A percentile compares a stretch with the other conserved stretches of the same genome.
Evolutionary conservation across 2,888 invertebrate species (phyloP).

Genomic region (Agelastica alni): DNA sequence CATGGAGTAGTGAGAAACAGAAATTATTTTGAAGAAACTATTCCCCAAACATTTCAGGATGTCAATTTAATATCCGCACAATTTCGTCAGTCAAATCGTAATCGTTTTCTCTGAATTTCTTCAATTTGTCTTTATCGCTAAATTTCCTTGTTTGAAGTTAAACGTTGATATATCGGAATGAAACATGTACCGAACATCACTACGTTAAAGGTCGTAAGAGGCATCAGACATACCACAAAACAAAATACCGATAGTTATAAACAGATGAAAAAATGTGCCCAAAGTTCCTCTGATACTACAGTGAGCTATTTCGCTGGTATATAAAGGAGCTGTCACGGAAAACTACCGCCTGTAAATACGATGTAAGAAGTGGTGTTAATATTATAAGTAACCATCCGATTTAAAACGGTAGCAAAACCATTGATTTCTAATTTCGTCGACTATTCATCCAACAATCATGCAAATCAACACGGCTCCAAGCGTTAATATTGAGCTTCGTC

Average conservation of each 20-base stretch:
- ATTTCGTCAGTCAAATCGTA: conserved; percentile 67
- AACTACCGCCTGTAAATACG: too few relatives aligned
- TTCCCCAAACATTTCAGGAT: too few relatives aligned
- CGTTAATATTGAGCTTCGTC: conserved; percentile 64
- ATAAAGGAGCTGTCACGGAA: conserved; percentile 80
- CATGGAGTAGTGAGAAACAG: too few relatives aligned
- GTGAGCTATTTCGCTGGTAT: conserved; percentile 81
- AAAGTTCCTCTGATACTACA: conserved; percentile 78
- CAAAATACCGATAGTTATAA: conserved; percentile 79
- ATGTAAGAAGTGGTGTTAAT: too few relatives aligned
- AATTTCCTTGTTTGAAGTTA: conserved; percentile 64
- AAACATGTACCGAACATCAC: conserved; percentile 69
- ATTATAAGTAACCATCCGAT: conserved; percentile 73
- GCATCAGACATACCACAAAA: conserved; percentile 74
- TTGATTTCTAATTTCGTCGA: conserved; percentile 70
- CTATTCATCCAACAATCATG: conserved; percentile 69
- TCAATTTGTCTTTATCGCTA: conserved; percentile 65
- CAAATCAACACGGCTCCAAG: conserved; percentile 73
- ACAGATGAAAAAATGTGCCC: conserved; percentile 82
- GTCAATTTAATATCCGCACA: conserved; percentile 61
- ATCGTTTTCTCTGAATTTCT: conserved; percentile 69
- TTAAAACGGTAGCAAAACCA: conserved; percentile 70
- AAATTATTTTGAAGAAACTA: too few relatives aligned
- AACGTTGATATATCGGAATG: conserved; percentile 86
- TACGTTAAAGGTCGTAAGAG: too few relatives aligned